These are phyloP conservation scores for Sciurus carolinensis DNA, from an alignment of 2,797 vertebrate species.

Conservation along the genomic window DNA sequence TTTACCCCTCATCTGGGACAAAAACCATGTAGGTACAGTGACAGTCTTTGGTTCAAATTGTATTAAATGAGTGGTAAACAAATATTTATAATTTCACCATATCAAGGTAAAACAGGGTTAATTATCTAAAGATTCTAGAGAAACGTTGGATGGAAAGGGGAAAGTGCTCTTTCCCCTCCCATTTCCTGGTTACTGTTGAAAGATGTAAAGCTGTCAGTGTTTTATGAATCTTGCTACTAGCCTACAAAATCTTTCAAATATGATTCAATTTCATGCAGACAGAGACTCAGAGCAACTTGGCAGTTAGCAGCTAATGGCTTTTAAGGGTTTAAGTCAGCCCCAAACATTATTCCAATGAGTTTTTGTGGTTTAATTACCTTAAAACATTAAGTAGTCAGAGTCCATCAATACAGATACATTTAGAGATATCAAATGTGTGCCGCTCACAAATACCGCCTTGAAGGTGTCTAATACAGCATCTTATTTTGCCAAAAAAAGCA, in stretches of 20 bases:
- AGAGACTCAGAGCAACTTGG: conserved; percentile 82
- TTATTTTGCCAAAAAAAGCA: conserved; percentile 78
- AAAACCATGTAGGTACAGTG: not conserved
- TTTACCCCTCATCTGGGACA: not conserved
- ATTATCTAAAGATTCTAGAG: conserved; percentile 49
- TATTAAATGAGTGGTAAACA: conserved; percentile 1
- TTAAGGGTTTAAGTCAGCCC: conserved; percentile 84
- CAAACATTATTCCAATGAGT: conserved; percentile 84
- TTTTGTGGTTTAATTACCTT: conserved; percentile 85
- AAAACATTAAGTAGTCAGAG: conserved; percentile 80
- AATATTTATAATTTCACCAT: not conserved
- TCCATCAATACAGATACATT: conserved; percentile 77
- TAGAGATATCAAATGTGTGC: conserved; percentile 65
- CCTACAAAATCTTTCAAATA: conserved; percentile 80
- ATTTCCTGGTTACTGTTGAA: conserved; percentile 73
- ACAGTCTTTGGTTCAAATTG: not conserved
- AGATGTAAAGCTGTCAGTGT: conserved; percentile 69
- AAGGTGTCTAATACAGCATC: conserved; percentile 69
- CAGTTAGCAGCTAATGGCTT: conserved; percentile 85
- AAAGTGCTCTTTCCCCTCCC: not conserved
- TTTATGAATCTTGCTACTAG: conserved; percentile 81
- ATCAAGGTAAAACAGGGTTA: conserved; percentile 40
- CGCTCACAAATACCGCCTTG: conserved; percentile 21
- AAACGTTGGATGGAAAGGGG: not conserved
- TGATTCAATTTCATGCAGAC: conserved; percentile 81